These are phyloP conservation scores for Lophura swinhoii DNA, from an alignment of 2,797 vertebrate species.

Conservation along the genomic window DNA sequence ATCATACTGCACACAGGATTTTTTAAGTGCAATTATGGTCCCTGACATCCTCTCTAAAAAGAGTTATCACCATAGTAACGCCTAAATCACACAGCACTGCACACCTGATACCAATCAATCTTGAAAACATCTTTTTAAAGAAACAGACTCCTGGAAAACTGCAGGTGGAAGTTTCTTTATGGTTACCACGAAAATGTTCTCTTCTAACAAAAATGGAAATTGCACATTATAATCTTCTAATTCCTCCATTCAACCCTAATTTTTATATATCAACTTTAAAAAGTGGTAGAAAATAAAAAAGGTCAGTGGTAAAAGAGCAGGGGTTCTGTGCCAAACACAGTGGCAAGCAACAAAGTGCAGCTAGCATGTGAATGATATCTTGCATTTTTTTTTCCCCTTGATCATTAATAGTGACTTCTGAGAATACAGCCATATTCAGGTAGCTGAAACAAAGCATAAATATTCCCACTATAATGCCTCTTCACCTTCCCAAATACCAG, in stretches of 20 bases:
- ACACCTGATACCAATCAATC: conserved; percentile 40
- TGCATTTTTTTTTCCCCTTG: not conserved
- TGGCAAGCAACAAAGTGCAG: not conserved
- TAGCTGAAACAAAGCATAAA: not conserved
- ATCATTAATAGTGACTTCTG: not conserved
- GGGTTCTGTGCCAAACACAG: not conserved
- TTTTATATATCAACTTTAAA: not conserved
- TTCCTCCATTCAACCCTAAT: not conserved
- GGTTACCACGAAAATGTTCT: not conserved
- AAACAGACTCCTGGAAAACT: not conserved
- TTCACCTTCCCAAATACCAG: not conserved
- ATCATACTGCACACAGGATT: not conserved
- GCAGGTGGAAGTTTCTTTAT: not conserved
- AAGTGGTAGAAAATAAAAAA: not conserved
- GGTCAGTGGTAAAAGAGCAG: not conserved
- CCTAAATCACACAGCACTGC: conserved; percentile 11
- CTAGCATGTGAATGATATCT: not conserved
- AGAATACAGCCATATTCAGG: not conserved
- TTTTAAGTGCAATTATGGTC: conserved; percentile 34
- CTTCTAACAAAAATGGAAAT: not conserved
- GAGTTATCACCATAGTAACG: conserved; percentile 57
- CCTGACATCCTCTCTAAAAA: conserved; percentile 34
- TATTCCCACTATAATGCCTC: not conserved
- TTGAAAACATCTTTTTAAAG: conserved; percentile 54
- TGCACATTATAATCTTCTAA: not conserved